Evolutionary conservation across 2,797 vertebrate species (phyloP).

Genomic region (Hemibagrus guttatus): DNA sequence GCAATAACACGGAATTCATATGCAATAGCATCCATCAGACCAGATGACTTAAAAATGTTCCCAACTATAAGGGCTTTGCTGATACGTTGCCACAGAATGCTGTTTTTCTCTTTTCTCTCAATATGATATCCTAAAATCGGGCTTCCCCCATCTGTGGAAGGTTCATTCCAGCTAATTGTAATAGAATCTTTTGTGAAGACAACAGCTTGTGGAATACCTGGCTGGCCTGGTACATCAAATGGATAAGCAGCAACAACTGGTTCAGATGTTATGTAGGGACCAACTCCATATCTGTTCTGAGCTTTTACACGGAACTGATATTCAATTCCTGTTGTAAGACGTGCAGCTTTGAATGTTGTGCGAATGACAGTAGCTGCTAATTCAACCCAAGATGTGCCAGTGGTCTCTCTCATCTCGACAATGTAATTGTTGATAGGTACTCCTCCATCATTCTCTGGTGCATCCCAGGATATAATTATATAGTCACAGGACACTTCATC

Average conservation of each 20-base stretch:
- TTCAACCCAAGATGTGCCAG: conserved; percentile 92
- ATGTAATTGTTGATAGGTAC: conserved; percentile 97
- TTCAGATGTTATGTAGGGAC: conserved; percentile 85
- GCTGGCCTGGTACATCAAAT: conserved; percentile 94
- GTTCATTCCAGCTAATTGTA: conserved; percentile 95
- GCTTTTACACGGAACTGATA: conserved; percentile 98
- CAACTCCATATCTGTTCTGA: conserved; percentile 94
- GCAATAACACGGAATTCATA: conserved; percentile 97
- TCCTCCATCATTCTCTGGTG: conserved; percentile 93
- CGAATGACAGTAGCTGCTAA: conserved; percentile 95
- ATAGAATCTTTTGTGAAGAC: conserved; percentile 92
- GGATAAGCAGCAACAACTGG: conserved; percentile 90
- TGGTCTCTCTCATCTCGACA: conserved; percentile 96
- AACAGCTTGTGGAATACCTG: conserved; percentile 87
- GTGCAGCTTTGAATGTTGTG: conserved; percentile 93
- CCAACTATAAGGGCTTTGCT: conserved; percentile 90
- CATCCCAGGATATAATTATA: conserved; percentile 92
- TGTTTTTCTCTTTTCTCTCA: conserved; percentile 97
- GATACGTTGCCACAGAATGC: conserved; percentile 94
- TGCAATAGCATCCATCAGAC: conserved; percentile 91
- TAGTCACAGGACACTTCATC: conserved; percentile 97
- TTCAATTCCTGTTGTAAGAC: conserved; percentile 87
- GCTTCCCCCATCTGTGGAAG: conserved; percentile 92
- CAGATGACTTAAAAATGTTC: conserved; percentile 95
- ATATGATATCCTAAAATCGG: conserved; percentile 93